Base-by-base conservation (phyloP, 2,797 vertebrate species). In the Bradypodion pumilum region DNA sequence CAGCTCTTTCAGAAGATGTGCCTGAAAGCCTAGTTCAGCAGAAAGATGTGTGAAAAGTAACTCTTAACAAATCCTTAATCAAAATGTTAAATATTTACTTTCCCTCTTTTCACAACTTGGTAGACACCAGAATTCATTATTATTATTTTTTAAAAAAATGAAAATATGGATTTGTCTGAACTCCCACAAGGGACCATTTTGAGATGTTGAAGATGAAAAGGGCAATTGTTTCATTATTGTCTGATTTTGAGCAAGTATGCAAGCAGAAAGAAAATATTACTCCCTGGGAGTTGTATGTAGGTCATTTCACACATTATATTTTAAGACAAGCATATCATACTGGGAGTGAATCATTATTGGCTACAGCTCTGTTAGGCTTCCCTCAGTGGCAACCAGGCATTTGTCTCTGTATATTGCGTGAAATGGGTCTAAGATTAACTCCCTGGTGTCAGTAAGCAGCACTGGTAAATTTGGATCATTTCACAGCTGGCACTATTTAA, bases 41-140 rank as follows among this genome's bases (percentile, higher is more conserved):
- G 12, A 74, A 49, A 72, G 42, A 72, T 42, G 23, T 65, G 19
- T 13, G 76, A 76, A 74, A 85, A 77, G 1, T 80, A 9, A 46
- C 66, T 32, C 44, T 60, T 7, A 15, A 75, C 13, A 89, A 16
- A 0, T 0, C 0, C 74, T 42, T 81, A 35, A 86, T 13, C 46
- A 81, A 87, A 90, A 85, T 59, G 0, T 86, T 90, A 74, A 12
- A 1, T 86, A 25, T 76, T 84, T 84, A 59, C 4, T 37, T 21
- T 85, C 60, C 59, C 65, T 1, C 2, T 87, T 1, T 13, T 80
- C 65, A 72, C 3, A 62, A 40, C 15, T 66, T 1, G 8, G 15
- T 85, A 60, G 23, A 44, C 10, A 29, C 29, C 49, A 2, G 8
- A 80, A 49, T 74, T 32, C 1, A 25, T 49, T 7, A 63, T 44